Evolutionary conservation across 1,140 invertebrate species (phyloP).

Genomic region (Coelopa frigida): DNA sequence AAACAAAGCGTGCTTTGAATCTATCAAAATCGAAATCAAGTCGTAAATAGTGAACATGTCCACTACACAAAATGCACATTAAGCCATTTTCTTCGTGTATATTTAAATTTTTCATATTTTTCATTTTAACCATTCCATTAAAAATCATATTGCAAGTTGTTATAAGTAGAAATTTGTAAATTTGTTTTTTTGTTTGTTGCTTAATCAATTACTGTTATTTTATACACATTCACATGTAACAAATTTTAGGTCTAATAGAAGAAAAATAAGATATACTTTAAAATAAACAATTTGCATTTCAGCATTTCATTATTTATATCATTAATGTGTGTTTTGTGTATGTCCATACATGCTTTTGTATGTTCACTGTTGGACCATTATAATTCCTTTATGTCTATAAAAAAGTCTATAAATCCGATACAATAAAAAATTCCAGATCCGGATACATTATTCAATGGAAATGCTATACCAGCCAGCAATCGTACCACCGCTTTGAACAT

Average conservation of each 20-base stretch:
- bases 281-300: not conserved
- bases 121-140: conserved; percentile 4
- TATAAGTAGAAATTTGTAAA: conserved; percentile 8
- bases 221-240: conserved; percentile 1
- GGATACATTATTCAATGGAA: conserved; percentile 56
- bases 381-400: conserved; percentile 1
- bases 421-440: conserved; percentile 39
- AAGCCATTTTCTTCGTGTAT: no score
- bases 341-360: conserved; percentile 14
- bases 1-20: conserved; percentile 30
- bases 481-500: conserved; percentile 87
- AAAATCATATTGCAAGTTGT: not conserved
- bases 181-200: conserved; percentile 2
- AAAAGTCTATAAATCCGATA: not conserved
- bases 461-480: conserved; percentile 73
- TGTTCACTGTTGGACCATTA: conserved; percentile 6
- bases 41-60: conserved; percentile 6
- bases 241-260: not conserved
- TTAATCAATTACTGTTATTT: not conserved
- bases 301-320: conserved; percentile 1
- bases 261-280: not conserved
- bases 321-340: conserved; percentile 24
- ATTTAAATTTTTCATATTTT: no score
- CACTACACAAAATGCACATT: no score
- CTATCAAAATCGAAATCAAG: conserved; percentile 18